phyloP scores from a whole-genome alignment of 2,797 vertebrate species.

The Diceros bicornis region DNA sequence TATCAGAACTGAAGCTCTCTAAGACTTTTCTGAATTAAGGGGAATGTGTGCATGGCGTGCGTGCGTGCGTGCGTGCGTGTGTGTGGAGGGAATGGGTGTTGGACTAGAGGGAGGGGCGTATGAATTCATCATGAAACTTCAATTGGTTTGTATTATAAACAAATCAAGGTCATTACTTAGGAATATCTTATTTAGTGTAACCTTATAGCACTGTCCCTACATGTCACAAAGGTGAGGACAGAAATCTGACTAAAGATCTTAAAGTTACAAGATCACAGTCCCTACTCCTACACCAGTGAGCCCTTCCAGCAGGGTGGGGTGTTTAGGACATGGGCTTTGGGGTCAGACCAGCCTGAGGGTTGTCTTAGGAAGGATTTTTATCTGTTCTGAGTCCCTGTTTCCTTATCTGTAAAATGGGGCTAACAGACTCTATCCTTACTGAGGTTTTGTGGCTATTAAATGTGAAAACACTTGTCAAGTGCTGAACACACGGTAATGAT shows the following conservation, averaged over 20 bases:
- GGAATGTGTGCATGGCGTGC: neutral
- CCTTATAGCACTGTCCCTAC: neutral
- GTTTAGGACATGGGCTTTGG: neutral
- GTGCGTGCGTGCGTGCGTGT: neutral
- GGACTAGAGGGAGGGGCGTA: neutral
- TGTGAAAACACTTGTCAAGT: neutral
- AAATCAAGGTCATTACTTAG: neutral
- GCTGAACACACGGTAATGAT: neutral
- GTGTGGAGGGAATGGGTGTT: neutral
- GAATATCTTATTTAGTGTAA: neutral
- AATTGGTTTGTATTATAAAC: neutral
- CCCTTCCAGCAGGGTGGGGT: fast-evolving
- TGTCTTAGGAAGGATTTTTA: neutral
- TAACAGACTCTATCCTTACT: neutral
- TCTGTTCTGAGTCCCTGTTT: neutral
- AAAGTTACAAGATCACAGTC: neutral
- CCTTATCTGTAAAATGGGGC: neutral
- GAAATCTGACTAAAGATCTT: neutral
- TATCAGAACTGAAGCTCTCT: neutral
- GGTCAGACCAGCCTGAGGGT: neutral
- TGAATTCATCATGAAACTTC: neutral
- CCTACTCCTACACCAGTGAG: neutral
- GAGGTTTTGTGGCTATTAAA: neutral
- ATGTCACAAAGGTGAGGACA: neutral
- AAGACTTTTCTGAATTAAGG: constrained; percentile 10